Base-by-base conservation (phyloP, 2,888 invertebrate species). In the Mimas tiliae region DNA sequence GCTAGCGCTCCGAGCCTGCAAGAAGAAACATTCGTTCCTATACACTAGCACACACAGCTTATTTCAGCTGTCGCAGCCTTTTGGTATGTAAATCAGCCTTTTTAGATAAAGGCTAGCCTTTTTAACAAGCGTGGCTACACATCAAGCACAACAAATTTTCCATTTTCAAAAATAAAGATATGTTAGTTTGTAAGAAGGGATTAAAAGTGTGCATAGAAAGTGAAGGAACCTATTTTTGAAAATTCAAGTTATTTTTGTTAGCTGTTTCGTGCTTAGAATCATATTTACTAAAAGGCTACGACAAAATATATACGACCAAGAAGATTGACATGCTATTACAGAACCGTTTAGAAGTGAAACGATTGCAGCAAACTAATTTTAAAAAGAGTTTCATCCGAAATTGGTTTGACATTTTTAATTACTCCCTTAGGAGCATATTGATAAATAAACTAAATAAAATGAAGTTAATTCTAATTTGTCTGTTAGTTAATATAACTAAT, bases 1-100 rank as follows among this genome's bases (percentile, higher is more conserved):
- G 95, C 97, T 97, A 94, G 96, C 96, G 95, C 96, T 97, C 95
- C 96, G 96, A 93, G 96, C 96, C 97, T 97, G 96, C 87, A 95
- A 96, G 95, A 94, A 93, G 93, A 91, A 94, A 93, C 85, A 91
- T 81, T 84, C 78, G 86, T 88, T 91, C 91, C 93, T 89, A 89
- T 93, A 94, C 93, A 94, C 91, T 84, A 91, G 93, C 91, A 94
- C 91, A 92, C 84, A 87, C 84, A 89, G 90, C 90, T 75, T 73
- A 73, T 75, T 63, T 70, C 76, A 70, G 73, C 73, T 63, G 64
- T 42, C 67, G 58, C 47, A 67, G 55, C 64, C 64, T 64, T 67
- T 58, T 55, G 63, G 33, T 48, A 65, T 21, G 50, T 12, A 50
- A 51, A 52, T 27, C 48, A 48, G 48, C 42, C 58, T 62, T 62